A percentile compares a stretch with the other conserved stretches of the same genome.
These are phyloP conservation scores for Antedon mediterranea DNA, from an alignment of 53 echinoderm and acorn worm species.

Conservation along the genomic window DNA sequence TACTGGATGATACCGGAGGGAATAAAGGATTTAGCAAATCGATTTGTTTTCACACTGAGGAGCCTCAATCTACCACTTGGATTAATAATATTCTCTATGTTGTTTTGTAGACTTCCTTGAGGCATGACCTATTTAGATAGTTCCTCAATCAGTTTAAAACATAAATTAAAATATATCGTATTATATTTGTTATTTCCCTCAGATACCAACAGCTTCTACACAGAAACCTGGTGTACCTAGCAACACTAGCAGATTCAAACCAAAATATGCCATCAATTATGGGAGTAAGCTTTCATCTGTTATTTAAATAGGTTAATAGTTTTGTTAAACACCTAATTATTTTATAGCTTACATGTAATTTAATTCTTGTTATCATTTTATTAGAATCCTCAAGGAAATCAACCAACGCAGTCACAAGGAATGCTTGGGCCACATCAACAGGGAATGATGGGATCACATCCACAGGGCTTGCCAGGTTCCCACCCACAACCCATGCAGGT, in stretches of 20 bases:
- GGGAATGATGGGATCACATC: background rate
- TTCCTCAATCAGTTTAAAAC: no score
- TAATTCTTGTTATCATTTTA: background rate
- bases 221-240: constrained; percentile 81
- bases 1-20: no score
- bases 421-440: background rate
- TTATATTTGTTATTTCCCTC: constrained; percentile 2
- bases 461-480: background rate
- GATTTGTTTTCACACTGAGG: no score
- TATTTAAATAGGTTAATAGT: no score
- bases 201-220: constrained; percentile 88
- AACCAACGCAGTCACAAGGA: background rate
- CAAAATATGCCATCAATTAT: constrained; percentile 75
- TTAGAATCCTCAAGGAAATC: background rate
- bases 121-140: no score
- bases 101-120: no score
- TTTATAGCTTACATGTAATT: no score
- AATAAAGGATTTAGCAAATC: no score
- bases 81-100: no score
- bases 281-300: constrained; percentile 54
- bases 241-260: constrained; percentile 90
- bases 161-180: no score
- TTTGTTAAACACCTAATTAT: no score
- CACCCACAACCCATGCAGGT: background rate
- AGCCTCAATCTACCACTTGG: no score